Evolutionary conservation across 2,888 invertebrate species (phyloP).

Genomic region (Scaptomyza tumidula): DNA sequence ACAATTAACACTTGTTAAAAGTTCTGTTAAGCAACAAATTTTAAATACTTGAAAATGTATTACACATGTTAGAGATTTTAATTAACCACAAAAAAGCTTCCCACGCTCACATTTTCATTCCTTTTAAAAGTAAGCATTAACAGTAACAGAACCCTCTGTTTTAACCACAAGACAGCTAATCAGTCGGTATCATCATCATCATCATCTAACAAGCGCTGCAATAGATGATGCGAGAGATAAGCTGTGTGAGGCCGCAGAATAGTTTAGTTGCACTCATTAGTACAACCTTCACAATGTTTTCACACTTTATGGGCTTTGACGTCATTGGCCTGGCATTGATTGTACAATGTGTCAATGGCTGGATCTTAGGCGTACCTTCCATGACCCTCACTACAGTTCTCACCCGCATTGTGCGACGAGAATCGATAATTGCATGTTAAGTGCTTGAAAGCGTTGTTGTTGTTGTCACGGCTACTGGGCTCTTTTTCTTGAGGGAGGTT

Average conservation of each 20-base stretch:
- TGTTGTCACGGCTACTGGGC: slow-evolving; percentile 32
- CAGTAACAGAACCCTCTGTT: too few relatives aligned
- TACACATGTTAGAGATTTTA: too few relatives aligned
- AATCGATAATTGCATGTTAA: slow-evolving; percentile 72
- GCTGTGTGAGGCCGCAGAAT: neutral
- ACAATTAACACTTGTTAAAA: too few relatives aligned
- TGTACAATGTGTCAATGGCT: slow-evolving; percentile 39
- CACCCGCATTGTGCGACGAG: slow-evolving; percentile 54
- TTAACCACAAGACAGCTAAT: slow-evolving; percentile 4
- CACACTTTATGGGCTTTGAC: slow-evolving; percentile 31
- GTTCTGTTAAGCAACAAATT: too few relatives aligned
- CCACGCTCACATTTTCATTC: too few relatives aligned
- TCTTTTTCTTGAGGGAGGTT: slow-evolving; percentile 4
- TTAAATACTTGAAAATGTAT: too few relatives aligned
- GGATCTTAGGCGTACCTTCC: neutral
- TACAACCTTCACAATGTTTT: slow-evolving; percentile 11
- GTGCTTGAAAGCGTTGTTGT: slow-evolving; percentile 26
- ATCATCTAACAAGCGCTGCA: slow-evolving; percentile 6
- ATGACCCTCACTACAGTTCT: slow-evolving; percentile 14
- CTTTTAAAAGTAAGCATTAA: neutral
- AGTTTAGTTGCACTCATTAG: neutral
- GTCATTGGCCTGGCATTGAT: slow-evolving; percentile 51
- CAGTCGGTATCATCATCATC: slow-evolving; percentile 15
- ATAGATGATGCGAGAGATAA: slow-evolving; percentile 6
- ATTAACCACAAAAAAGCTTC: too few relatives aligned